Evolutionary conservation across 2,888 invertebrate genomes (phyloP).

Genomic region (Neelides folsomi): DNA sequence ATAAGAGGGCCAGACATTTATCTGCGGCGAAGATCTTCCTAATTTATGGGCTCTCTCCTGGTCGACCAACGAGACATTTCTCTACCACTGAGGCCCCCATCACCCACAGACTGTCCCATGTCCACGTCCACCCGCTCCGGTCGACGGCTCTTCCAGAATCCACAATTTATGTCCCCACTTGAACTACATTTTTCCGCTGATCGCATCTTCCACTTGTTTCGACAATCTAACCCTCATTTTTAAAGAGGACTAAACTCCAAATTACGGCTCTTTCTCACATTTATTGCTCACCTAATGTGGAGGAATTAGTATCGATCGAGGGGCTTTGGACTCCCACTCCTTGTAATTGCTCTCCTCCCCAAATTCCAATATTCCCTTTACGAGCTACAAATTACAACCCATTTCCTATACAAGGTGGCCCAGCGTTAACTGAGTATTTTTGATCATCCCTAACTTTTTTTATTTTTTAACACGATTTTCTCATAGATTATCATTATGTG

Average conservation of each 20-base stretch:
- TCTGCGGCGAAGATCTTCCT: constrained; percentile 20
- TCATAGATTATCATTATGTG: too few relatives aligned
- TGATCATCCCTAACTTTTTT: too few relatives aligned
- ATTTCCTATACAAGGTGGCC: too few relatives aligned
- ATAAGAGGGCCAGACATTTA: constrained; percentile 22
- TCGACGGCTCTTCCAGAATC: constrained; percentile 4
- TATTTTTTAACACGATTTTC: too few relatives aligned
- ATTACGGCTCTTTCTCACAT: constrained; percentile 6
- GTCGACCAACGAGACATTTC: not conserved
- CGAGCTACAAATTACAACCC: too few relatives aligned
- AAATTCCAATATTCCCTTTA: constrained; percentile 1
- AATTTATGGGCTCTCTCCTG: constrained; percentile 23
- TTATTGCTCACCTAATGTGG: constrained; percentile 8
- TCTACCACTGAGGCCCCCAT: not conserved
- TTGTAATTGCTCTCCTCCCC: constrained; percentile 1
- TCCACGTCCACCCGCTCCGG: constrained; percentile 1
- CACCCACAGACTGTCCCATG: constrained; percentile 6
- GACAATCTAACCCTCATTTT: constrained; percentile 4
- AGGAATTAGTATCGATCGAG: constrained; percentile 12
- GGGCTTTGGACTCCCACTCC: not conserved
- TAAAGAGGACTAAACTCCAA: constrained; percentile 4
- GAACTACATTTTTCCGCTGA: constrained; percentile 25
- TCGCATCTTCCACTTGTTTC: constrained; percentile 11
- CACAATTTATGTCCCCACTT: constrained; percentile 20
- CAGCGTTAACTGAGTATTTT: too few relatives aligned